Evolutionary conservation across 92 coral and sea anemone species (phyloP), one percentile per base, ranked within the genome.

Genomic region (Parazoanthus atlanticus): DNA sequence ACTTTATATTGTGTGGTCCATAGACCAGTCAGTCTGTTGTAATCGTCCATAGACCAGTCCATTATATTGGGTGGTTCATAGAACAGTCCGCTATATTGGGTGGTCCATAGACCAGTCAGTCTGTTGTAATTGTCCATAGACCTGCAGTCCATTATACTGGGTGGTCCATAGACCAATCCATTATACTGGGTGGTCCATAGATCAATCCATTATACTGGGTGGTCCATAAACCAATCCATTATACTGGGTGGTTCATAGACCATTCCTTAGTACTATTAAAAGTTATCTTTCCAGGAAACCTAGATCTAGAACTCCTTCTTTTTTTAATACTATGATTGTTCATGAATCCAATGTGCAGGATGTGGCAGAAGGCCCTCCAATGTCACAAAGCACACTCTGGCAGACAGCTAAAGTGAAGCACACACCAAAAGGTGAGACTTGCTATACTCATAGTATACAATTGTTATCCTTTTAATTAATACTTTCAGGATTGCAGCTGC

Each of bases 351-450:
- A 33, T 28, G 47, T 82, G 32, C 66, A 97, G 99, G 95, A 92
- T 79, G 90, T 97, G 69, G 89, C 95, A 34, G 93, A 90, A 76
- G 98, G 99, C 41, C 99, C 99, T 12, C 91, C 94, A 58, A 94
- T 95, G 77, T 79, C 93, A 47, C 93, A 96, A 88, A 97, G 98
- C 75, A 97, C 96, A 32, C 77, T 97, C 38, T 97, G 99, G 99
- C 94, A 97, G 52, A 95, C 98, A 41, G 95, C 95, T 2, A 97
- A 95, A 86, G 96, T 94, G 34, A 97, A 97, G 78, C 99, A 95
- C 58, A 93, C 94, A 86, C 99, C 99, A 61, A 96, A 93, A 94
- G 99, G 99, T 95, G 34, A 29, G 30, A 36, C 64, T 10, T 31
- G n/a, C 28, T n/a, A 26, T 25, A 67, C 9, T 8, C 16, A 11